Evolutionary conservation across 2,797 vertebrate species (phyloP), one percentile per base, ranked within the genome.

Genomic region (Sebastes reedi): DNA sequence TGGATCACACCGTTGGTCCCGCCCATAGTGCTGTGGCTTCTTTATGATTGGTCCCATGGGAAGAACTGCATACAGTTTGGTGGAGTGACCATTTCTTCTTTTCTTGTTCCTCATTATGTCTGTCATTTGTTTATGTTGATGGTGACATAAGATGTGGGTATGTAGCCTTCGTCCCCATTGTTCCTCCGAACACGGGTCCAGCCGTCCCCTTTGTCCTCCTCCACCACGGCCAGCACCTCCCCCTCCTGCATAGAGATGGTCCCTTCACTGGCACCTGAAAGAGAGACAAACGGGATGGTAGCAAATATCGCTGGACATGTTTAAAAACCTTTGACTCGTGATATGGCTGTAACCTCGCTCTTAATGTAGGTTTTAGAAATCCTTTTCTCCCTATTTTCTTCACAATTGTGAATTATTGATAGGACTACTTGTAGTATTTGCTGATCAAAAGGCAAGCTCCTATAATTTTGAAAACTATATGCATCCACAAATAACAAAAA

Each of bases 151-250:
- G 97, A 97, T 8, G 97, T 97, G 55, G 97, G 97, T 78, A 98
- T 97, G 39, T 98, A 98, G 80, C 97, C 97, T 83, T 98, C 97
- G 0, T 96, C 97, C 1, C 97, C 97, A 52, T 97, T 96, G 91
- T 75, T 94, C 86, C 96, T 89, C 20, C 96, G 94, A 29, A 98
- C 97, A 1, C 97, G 95, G 1, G 97, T 98, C 97, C 97, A 98
- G 32, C 97, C 97, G 0, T 98, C 97, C 0, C 97, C 97, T 78
- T 98, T 98, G 88, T 98, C 97, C 72, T 97, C 97, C 82, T 98
- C 97, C 75, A 98, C 96, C 75, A 98, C 94, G 7, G 95, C 94
- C 46, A 98, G 95, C 34, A 95, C 94, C 77, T 98, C 97, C 1
- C 97, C 97, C 81, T 98, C 97, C 18, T 95, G 93, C 97, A 98